Evolutionary conservation across 1,140 invertebrate genomes (phyloP).

Genomic region (Panagrolaimus sp.): DNA sequence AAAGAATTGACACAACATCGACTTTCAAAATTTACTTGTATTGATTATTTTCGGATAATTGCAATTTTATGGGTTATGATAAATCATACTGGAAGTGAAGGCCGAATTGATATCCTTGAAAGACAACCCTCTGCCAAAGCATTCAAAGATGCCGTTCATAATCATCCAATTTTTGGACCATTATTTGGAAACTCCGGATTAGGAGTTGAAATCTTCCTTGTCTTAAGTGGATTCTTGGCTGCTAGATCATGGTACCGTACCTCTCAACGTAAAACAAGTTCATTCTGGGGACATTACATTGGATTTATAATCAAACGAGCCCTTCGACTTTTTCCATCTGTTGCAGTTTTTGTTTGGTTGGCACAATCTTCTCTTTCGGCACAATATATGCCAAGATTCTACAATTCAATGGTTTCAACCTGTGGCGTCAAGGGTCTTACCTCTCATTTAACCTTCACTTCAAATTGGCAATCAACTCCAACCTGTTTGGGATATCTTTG

Average conservation of each 20-base stretch:
- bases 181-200: slow-evolving; percentile 56
- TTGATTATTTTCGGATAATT: slow-evolving; percentile 56
- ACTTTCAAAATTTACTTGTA: slow-evolving; percentile 23
- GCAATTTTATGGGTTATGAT: slow-evolving; percentile 57
- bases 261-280: neutral
- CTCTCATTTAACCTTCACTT: slow-evolving; percentile 46
- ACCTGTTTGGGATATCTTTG: slow-evolving; percentile 58
- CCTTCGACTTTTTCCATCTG: slow-evolving; percentile 47
- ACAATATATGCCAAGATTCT: slow-evolving; percentile 42
- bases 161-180: slow-evolving; percentile 54
- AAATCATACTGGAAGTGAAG: slow-evolving; percentile 56
- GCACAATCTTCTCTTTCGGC: slow-evolving; percentile 47
- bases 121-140: slow-evolving; percentile 45
- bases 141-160: slow-evolving; percentile 48
- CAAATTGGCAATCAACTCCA: slow-evolving; percentile 50
- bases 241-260: slow-evolving; percentile 47
- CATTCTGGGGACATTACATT: slow-evolving; percentile 39
- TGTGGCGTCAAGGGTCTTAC: slow-evolving; percentile 44
- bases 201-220: slow-evolving; percentile 56
- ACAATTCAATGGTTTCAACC: slow-evolving; percentile 49
- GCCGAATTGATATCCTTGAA: slow-evolving; percentile 53
- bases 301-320: slow-evolving; percentile 44
- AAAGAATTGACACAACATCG: neutral
- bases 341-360: slow-evolving; percentile 45
- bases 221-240: slow-evolving; percentile 52